These are phyloP conservation scores for Cheiracanthium punctorium DNA, from an alignment of 2,888 invertebrate species.

Conservation along the genomic window DNA sequence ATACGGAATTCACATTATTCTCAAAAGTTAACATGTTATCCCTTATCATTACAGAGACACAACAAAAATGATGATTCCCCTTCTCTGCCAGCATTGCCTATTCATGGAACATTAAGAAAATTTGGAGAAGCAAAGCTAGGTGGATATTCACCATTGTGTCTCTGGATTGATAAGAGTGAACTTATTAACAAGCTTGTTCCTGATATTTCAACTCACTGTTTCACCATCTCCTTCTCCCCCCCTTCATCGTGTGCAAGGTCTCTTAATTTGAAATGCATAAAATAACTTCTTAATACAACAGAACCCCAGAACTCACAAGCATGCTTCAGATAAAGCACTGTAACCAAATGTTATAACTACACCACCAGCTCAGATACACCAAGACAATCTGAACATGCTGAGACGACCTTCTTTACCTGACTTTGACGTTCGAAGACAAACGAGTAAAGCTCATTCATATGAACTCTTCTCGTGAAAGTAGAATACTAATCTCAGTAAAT, in stretches of 20 bases:
- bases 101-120: too few relatives aligned
- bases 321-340: background rate
- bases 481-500: background rate
- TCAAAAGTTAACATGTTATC: too few relatives aligned
- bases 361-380: background rate
- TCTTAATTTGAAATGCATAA: background rate
- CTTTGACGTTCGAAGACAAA: conserved; percentile 1
- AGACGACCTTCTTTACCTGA: background rate
- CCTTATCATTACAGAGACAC: too few relatives aligned
- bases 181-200: background rate
- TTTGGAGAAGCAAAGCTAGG: too few relatives aligned
- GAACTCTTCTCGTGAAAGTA: conserved; percentile 30
- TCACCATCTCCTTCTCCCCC: too few relatives aligned
- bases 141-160: background rate
- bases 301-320: conserved; percentile 1
- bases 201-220: background rate
- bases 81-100: too few relatives aligned
- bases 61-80: too few relatives aligned
- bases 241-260: background rate
- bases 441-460: conserved; percentile 51
- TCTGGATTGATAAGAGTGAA: background rate
- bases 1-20: background rate
- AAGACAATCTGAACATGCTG: conserved; percentile 1
- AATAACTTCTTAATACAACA: background rate
- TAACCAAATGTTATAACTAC: background rate